phyloP scores from a whole-genome alignment of 2,797 vertebrate species.

The Lepus townsendii region DNA sequence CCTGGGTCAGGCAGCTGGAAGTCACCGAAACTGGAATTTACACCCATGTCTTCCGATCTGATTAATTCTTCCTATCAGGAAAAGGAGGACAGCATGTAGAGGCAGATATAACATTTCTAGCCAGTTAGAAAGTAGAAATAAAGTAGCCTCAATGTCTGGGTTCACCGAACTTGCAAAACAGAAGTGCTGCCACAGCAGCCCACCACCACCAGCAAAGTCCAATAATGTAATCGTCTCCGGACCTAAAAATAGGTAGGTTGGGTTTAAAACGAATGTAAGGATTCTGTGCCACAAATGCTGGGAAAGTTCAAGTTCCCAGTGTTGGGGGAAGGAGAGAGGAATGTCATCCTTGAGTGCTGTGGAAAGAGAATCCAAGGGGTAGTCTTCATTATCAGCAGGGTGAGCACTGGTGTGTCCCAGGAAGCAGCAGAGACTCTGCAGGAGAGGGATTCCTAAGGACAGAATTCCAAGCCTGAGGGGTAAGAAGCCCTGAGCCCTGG shows the following conservation, averaged over 20 bases:
- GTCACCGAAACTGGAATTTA: background rate
- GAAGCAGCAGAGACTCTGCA: background rate
- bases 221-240: background rate
- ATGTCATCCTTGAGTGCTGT: background rate
- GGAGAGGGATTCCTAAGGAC: background rate
- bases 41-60: too few species aligned
- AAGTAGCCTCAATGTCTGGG: background rate
- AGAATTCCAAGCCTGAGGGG: background rate
- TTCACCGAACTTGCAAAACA: background rate
- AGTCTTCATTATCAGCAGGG: background rate
- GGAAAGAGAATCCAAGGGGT: background rate
- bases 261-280: background rate
- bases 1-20: background rate
- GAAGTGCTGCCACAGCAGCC: background rate
- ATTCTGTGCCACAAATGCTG: too few species aligned
- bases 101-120: background rate
- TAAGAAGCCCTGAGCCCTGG: background rate
- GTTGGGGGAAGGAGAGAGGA: too few species aligned
- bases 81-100: background rate
- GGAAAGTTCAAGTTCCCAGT: background rate
- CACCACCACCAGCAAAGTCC: background rate
- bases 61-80: background rate
- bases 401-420: rapidly evolving
- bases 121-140: background rate
- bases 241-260: background rate